Base-by-base conservation (phyloP, 2,888 invertebrate species). In the Tricholauxania praeusta region DNA sequence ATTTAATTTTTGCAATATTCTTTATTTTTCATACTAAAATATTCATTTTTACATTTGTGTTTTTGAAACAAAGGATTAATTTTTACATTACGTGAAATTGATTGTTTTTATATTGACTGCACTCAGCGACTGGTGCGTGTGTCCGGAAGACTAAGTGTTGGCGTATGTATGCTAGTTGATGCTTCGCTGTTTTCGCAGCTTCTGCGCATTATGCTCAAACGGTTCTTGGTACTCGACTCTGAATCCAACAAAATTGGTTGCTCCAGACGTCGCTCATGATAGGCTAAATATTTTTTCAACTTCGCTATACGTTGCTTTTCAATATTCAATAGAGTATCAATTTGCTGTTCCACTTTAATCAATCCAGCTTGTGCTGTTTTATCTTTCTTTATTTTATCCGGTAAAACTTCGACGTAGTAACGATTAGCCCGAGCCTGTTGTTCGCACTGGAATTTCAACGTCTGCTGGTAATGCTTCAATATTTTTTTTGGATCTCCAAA, bases 231-330 rank as follows among this genome's bases (percentile, higher is more conserved):
- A 39, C 39, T 39, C 10, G 39, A 39, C 7, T 39, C 10, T 7
- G 39, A 10, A 10, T 1, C 53, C 73, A 75, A 72, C 51, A 72
- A 64, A 5, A 22, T 57, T 5, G 62, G 59, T 19, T 77, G 77
- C 67, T 77, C 76, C 17, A 76, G 60, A 15, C 73, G 76, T 59
- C 76, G 72, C 12, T 79, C 73, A 64, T 77, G 55, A 32, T 78
- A 77, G 22, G 73, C 48, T 22, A 74, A 75, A 17, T 78, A 79
- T 49, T 75, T 71, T 7, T 75, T 75, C 10, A 77, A n/a, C 48
- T 78, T 78, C 10, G 68, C 62, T 12, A 75, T 75, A 39, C 73
- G 75, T 62, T 76, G 71, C 19, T 76, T 76, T 69, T 79, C 78
- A 1, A 51, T 32, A 15, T 70, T 64, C 14, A 74, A 7, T 19